These are phyloP conservation scores for Clivina fossor DNA, from an alignment of 2,888 invertebrate species.

Conservation along the genomic window DNA sequence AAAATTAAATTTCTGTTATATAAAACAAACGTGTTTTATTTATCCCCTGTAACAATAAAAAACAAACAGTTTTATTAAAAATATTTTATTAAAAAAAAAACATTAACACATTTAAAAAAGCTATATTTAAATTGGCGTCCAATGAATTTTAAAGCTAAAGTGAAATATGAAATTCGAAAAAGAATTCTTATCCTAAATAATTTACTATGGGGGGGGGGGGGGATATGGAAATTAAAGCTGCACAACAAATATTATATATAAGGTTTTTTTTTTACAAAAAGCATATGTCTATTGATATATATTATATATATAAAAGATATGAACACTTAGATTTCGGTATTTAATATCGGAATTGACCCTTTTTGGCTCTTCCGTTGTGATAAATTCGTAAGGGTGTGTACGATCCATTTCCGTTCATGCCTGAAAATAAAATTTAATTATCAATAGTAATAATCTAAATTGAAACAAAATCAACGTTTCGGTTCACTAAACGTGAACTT, in stretches of 20 bases:
- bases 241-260: slow-evolving; percentile 32
- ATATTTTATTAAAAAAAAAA: too few relatives aligned
- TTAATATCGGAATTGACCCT: slow-evolving; percentile 81
- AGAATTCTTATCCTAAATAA: slow-evolving; percentile 22
- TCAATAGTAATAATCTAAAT: too few relatives aligned
- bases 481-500: too few relatives aligned
- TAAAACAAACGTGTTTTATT: too few relatives aligned
- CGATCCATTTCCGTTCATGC: slow-evolving; percentile 66
- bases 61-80: too few relatives aligned
- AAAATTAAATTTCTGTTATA: too few relatives aligned
- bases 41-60: too few relatives aligned
- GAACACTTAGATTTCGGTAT: slow-evolving; percentile 35
- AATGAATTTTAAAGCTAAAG: too few relatives aligned
- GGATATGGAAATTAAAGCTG: slow-evolving; percentile 26
- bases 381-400: slow-evolving; percentile 80
- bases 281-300: slow-evolving; percentile 23
- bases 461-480: too few relatives aligned
- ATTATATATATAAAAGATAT: slow-evolving; percentile 27
- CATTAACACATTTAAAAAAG: too few relatives aligned
- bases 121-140: too few relatives aligned
- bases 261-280: slow-evolving; percentile 22
- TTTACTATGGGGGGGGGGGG: too few relatives aligned
- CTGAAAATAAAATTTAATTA: slow-evolving; percentile 52
- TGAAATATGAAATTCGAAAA: slow-evolving; percentile 13
- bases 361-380: slow-evolving; percentile 77